Percentiles rank a stretch among this genome's conserved stretches.
These are phyloP conservation scores for Herpailurus yagouaroundi DNA, from an alignment of 2,113 vertebrate genomes.

Conservation along the genomic window DNA sequence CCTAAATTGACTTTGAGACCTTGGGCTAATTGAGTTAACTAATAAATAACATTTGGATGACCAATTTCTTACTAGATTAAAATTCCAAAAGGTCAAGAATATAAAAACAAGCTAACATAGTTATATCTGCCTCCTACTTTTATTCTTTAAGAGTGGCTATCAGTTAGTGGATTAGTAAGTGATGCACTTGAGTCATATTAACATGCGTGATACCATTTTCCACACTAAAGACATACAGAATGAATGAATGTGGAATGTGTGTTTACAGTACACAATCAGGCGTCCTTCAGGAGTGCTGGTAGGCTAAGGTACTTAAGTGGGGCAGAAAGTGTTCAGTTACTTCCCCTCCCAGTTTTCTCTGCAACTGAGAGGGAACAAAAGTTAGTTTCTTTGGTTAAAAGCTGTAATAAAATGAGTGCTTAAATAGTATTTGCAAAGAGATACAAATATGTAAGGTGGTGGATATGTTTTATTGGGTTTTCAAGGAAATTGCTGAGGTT, in stretches of 20 bases:
- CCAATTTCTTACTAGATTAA: slow-evolving; percentile 5
- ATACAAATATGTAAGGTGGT: neutral
- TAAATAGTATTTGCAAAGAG: neutral
- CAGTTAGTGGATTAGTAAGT: neutral
- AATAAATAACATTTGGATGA: neutral
- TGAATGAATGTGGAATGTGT: no score
- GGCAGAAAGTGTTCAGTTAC: neutral
- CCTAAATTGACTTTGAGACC: neutral
- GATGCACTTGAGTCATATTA: neutral
- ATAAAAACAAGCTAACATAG: neutral
- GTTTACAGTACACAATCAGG: no score
- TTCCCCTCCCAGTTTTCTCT: neutral
- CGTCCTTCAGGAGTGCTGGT: no score
- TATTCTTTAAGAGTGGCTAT: neutral
- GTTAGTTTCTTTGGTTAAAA: neutral
- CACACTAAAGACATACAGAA: neutral
- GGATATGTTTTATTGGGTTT: neutral
- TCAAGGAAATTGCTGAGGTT: neutral
- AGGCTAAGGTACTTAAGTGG: no score
- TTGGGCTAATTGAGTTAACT: neutral
- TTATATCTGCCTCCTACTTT: neutral
- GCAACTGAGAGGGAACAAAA: neutral
- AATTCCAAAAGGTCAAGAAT: neutral
- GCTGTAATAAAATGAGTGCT: neutral
- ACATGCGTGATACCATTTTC: neutral